These are phyloP conservation scores for Sceloporus undulatus DNA, from an alignment of 2,113 vertebrate genomes.

Conservation along the genomic window DNA sequence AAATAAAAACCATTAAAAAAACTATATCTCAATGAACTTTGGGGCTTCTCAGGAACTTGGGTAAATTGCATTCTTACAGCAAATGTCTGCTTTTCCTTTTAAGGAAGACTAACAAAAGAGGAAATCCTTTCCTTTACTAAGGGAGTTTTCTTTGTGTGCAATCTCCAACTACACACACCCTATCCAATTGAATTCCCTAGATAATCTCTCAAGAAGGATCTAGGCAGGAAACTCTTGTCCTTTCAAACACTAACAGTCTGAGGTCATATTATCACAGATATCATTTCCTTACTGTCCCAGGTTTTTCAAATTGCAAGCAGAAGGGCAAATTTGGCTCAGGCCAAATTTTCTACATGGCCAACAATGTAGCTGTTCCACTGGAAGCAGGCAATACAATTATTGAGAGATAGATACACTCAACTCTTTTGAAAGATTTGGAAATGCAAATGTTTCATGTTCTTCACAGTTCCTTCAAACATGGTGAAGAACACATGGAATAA, in stretches of 20 bases:
- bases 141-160: not conserved
- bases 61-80: not conserved
- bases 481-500: too few species aligned
- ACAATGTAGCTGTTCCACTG: too few species aligned
- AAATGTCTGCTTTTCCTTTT: not conserved
- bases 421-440: not conserved
- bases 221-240: not conserved
- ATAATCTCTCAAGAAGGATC: not conserved
- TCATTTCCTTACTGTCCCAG: not conserved
- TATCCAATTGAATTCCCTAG: not conserved
- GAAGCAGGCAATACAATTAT: not conserved
- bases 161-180: not conserved
- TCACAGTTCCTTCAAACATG: not conserved
- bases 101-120: not conserved
- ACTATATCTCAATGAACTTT: not conserved
- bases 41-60: not conserved
- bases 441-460: not conserved
- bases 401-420: too few species aligned
- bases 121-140: not conserved
- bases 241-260: not conserved
- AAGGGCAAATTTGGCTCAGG: not conserved
- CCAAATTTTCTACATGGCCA: not conserved
- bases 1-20: not conserved
- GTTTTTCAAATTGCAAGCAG: not conserved
- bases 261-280: not conserved